phyloP scores from a whole-genome alignment of 2,888 invertebrate genomes.

The Amphiduros pacificus region DNA sequence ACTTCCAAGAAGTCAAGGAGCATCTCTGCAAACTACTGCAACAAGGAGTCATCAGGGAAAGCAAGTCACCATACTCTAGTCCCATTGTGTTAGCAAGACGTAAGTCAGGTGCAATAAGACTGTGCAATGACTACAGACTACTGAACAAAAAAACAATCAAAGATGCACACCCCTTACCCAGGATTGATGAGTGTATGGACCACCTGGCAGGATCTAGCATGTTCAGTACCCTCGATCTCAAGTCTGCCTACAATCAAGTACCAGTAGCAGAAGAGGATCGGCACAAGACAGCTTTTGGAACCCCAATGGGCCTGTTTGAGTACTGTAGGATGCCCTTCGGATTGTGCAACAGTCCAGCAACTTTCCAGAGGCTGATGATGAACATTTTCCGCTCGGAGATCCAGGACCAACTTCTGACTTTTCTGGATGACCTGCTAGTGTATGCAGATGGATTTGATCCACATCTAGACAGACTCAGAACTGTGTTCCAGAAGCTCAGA shows the following conservation, averaged over 20 bases:
- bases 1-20: background rate
- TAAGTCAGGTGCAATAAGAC: too few relatives aligned
- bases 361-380: constrained; percentile 2
- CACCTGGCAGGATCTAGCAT: background rate
- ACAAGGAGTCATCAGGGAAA: background rate
- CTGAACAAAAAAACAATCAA: background rate
- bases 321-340: constrained; percentile 9
- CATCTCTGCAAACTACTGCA: background rate
- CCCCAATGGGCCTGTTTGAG: background rate
- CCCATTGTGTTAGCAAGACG: background rate
- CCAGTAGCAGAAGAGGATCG: background rate
- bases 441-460: background rate
- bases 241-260: constrained; percentile 2
- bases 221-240: background rate
- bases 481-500: background rate
- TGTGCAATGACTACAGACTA: constrained; percentile 8
- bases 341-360: background rate
- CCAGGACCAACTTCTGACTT: background rate
- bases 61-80: background rate
- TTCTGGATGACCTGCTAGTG: constrained; percentile 10
- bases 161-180: background rate
- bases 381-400: background rate
- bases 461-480: background rate
- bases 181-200: background rate
- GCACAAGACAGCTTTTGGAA: constrained; percentile 7